These are phyloP conservation scores for Aphaenogaster floridana DNA, from an alignment of 1,140 invertebrate species.

Conservation along the genomic window DNA sequence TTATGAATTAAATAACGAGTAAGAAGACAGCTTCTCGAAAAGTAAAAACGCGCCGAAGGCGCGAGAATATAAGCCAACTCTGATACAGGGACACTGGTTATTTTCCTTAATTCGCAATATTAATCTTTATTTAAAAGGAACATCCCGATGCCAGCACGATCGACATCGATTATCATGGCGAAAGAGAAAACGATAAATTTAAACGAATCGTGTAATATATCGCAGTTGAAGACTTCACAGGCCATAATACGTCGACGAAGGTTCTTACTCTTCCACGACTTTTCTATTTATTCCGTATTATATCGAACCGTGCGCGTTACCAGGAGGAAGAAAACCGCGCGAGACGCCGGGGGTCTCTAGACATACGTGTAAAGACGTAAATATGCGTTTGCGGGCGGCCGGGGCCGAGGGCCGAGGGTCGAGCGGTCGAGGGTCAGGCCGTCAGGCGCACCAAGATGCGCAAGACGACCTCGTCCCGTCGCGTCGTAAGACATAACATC, in stretches of 20 bases:
- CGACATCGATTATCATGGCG: neutral
- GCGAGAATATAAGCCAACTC: neutral
- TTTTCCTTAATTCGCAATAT: neutral
- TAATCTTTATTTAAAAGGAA: neutral
- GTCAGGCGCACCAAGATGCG: neutral
- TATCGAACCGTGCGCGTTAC: conserved; percentile 25
- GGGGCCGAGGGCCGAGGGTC: neutral
- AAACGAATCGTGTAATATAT: neutral
- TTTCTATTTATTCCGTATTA: conserved; percentile 24
- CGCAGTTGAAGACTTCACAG: neutral
- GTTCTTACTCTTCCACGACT: neutral
- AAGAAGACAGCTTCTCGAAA: neutral
- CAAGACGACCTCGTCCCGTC: neutral
- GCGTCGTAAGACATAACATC: neutral
- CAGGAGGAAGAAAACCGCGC: neutral
- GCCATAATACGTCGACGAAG: neutral
- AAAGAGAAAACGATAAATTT: neutral
- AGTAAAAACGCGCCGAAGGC: neutral
- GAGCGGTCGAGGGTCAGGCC: neutral
- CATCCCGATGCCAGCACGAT: neutral
- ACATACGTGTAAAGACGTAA: conserved; percentile 18
- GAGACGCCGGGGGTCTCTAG: neutral
- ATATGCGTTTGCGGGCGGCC: neutral
- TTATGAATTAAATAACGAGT: too few species aligned
- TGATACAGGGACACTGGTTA: too few species aligned